Base-by-base conservation (phyloP, 2,888 invertebrate genomes). In the Agapostemon virescens region DNA sequence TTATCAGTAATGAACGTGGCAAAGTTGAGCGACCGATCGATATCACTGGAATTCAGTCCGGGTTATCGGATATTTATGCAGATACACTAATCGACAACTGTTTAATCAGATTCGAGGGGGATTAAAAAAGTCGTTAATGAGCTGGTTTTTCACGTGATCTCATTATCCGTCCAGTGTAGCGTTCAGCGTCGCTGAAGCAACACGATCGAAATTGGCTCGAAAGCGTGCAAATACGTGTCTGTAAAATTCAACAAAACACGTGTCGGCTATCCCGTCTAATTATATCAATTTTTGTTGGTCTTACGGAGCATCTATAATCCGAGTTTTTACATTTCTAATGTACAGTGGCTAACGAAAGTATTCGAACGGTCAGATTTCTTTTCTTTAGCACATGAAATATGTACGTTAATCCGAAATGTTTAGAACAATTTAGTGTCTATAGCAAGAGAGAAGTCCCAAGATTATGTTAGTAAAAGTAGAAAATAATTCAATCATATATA, bases 1-100 rank as follows among this genome's bases (percentile, higher is more conserved):
- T 61, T 49, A 58, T 49, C 33, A 7, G 26, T n/a, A 78, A 69
- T 20, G 52, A 78, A 74, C 55, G 26, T 20, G 15, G 33, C 45
- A 49, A 58, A 30, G 42, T 74, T 42, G 33, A 68, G 17, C 15
- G 45, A 66, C 42, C 55, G 23, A 26, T 66, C 66, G 66, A 30
- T 66, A 40, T 72, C 38, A 20, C 42, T 38, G 42, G 17, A 13
- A 72, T 67, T 45, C 36, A 4, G 49, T 33, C 6, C 11, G 42
- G 5, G 9, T 33, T 58, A 64, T n/a, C 45, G 26, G 4, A 38
- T 33, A 33, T 36, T 45, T 49, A 36, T 36, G 72, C 36, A 38
- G 17, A 33, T 61, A 49, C 42, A 42, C 38, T 40, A 38, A 20
- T 15, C n/a, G 23, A 42, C 55, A 69, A 55, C 69, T 52, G 55